Conservation (phyloP, 2,888 invertebrate genomes). For the Dolomedes plantarius region DNA sequence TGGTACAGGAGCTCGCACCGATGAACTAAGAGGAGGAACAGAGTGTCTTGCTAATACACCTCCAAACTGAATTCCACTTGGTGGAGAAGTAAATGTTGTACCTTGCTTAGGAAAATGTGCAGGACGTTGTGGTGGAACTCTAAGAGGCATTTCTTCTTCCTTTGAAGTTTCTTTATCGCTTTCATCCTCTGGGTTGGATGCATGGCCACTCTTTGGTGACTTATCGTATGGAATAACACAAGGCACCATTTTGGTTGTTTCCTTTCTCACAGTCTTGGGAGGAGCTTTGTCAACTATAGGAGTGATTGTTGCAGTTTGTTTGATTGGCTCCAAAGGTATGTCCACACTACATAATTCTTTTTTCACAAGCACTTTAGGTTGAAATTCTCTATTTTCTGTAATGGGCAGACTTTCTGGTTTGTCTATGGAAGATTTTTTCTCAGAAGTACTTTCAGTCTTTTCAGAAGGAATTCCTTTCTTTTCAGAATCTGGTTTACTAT, state of each 20-base stretch:
- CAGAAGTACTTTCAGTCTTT: neutral
- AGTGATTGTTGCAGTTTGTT: neutral
- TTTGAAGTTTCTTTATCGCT: conserved; percentile 35
- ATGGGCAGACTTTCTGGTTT: neutral
- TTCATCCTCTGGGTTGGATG: conserved; percentile 30
- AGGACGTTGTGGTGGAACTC: neutral
- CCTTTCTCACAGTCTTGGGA: conserved; percentile 32
- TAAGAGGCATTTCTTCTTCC: neutral
- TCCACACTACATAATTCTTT: neutral
- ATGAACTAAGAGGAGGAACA: neutral
- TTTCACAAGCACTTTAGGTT: neutral
- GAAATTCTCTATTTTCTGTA: neutral
- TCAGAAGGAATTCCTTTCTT: neutral
- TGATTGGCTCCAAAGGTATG: neutral
- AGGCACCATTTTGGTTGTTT: conserved; percentile 60
- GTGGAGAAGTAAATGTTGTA: neutral
- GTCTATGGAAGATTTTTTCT: neutral
- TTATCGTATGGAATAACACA: conserved; percentile 60
- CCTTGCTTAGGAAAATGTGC: neutral
- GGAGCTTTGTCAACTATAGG: conserved; percentile 18
- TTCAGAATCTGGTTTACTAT: neutral
- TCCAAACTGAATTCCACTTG: neutral
- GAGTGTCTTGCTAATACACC: neutral
- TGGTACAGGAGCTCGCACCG: neutral
- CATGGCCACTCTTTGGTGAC: conserved; percentile 43